phyloP scores from a whole-genome alignment of 2,113 vertebrate species.

The Phoxinus phoxinus region DNA sequence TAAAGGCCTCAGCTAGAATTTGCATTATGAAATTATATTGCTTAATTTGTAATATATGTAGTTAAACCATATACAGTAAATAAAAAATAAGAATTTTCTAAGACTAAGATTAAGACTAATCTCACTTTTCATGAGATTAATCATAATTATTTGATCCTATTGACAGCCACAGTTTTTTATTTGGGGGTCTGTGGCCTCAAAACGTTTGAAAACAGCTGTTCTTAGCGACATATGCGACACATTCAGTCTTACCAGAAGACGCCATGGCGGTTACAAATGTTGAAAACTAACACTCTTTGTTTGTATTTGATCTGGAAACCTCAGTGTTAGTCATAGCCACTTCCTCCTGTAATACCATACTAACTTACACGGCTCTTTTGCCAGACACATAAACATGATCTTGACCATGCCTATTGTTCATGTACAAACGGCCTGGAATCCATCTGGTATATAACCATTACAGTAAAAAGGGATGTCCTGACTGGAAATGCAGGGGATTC shows the following conservation, averaged over 20 bases:
- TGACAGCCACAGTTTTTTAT: background rate
- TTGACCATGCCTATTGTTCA: constrained; percentile 41
- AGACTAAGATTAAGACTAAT: no score
- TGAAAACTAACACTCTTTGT: constrained; percentile 30
- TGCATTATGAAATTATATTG: background rate
- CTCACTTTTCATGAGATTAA: background rate
- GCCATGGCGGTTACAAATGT: background rate
- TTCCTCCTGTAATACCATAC: constrained; percentile 39
- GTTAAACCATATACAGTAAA: background rate
- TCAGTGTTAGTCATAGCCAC: constrained; percentile 50
- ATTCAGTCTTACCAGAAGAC: constrained; percentile 20
- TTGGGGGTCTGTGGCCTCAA: background rate
- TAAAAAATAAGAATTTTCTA: no score
- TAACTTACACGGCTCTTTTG: constrained; percentile 32
- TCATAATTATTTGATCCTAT: background rate
- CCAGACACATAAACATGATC: constrained; percentile 43
- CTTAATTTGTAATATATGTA: background rate
- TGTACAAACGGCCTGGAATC: constrained; percentile 35
- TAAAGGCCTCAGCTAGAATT: background rate
- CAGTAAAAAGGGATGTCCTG: constrained; percentile 18
- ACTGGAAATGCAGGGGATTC: constrained; percentile 19
- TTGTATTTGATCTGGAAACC: constrained; percentile 31
- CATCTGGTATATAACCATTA: constrained; percentile 45
- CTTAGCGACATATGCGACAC: background rate
- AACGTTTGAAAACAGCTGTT: constrained; percentile 1